Base-by-base conservation (phyloP, 2,888 invertebrate genomes). In the Chrysodeixis includens region DNA sequence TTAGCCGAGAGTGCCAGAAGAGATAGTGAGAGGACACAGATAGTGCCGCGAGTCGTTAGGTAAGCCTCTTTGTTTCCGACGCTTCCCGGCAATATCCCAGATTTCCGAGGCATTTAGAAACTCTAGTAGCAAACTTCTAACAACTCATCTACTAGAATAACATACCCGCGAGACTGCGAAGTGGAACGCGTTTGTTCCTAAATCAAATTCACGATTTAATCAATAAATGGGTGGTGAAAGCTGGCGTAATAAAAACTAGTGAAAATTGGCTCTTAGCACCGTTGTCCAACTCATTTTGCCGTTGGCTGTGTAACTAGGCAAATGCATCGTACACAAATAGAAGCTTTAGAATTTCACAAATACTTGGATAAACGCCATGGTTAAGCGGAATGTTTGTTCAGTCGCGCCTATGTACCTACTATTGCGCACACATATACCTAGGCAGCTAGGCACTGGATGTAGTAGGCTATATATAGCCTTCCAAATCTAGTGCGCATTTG, bases 361-460 rank as follows among this genome's bases (percentile, higher is more conserved):
- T 80, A 81, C 63, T 79, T 79, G 81, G 79, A 78, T 74, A 71
- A 80, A 74, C 63, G 70, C 79, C 78, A 74, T 67, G 59, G 67
- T 66, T 64, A 56, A 65, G 54, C 12, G 70, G 70, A 74, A 78
- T 74, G 78, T 72, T 74, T 59, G 67, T 69, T 62, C 62, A 66
- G 71, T 35, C 22, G 14, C 35, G 56, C 58, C 30, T 62, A 53
- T 44, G 51, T 56, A 61, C 12, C 35, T 49, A 58, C 4, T 10
- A 9, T 12, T 16, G 22, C 7, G 6, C 32, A 52, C 32, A 55
- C 22, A 8, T n/a, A 32, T 62, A 56, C 30, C 46, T 14, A 44
- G 6, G 46, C 9, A 56, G 26, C 46, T 14, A 44, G 6, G 46
- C 9, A 20, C 18, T 46, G 6, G 8, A 18, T 46, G 9, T 10